phyloP scores from a whole-genome alignment of 2,113 vertebrate species.

The Cochlearius cochlearius region DNA sequence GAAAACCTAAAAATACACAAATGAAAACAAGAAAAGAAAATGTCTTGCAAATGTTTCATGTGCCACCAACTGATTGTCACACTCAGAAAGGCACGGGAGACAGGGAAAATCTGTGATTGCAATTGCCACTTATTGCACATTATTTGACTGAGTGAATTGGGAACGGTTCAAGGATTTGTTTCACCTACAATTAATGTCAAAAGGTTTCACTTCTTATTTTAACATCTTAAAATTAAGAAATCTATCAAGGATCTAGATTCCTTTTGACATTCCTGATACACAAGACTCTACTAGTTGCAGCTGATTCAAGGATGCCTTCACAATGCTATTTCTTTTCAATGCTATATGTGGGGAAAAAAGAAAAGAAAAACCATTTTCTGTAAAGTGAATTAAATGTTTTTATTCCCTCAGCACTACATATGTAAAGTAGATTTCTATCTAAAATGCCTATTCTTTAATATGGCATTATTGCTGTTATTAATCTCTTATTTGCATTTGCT shows the following conservation, averaged over 20 bases:
- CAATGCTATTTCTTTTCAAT: neutral
- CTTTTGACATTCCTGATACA: neutral
- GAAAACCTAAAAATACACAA: neutral
- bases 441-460: neutral
- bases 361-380: neutral
- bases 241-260: neutral
- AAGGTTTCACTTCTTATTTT: neutral
- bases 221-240: neutral
- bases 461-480: neutral
- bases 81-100: neutral
- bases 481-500: neutral
- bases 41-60: neutral
- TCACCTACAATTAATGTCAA: neutral
- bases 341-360: neutral
- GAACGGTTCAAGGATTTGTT: neutral
- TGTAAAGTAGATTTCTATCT: neutral
- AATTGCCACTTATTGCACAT: neutral
- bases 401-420: neutral
- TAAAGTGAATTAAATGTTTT: neutral
- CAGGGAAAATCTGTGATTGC: neutral
- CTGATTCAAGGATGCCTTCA: neutral
- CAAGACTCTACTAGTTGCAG: neutral
- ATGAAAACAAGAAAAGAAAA: neutral
- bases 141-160: neutral
- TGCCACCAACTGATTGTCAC: neutral